Evolutionary conservation across 2,797 vertebrate genomes (phyloP).

Genomic region (Peromyscus eremicus): DNA sequence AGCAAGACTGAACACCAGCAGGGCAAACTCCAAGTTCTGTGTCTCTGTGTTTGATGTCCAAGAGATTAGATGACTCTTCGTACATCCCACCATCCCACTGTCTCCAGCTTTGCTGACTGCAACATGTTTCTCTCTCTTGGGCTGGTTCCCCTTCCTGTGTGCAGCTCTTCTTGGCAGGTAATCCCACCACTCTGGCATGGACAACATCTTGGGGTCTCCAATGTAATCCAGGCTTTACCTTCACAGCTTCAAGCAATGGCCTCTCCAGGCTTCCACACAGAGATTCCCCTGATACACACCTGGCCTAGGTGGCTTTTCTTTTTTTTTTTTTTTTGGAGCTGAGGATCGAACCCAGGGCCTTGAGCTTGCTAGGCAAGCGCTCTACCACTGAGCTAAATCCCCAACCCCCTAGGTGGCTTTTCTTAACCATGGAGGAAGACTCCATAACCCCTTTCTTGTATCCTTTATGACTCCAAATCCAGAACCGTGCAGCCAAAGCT

Average conservation of each 20-base stretch:
- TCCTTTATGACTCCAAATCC: background rate
- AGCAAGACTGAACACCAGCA: background rate
- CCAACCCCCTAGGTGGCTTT: background rate
- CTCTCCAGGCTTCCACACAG: background rate
- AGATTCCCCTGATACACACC: background rate
- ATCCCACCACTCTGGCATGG: background rate
- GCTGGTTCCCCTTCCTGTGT: background rate
- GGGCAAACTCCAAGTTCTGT: background rate
- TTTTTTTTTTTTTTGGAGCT: no score
- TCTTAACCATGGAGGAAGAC: background rate
- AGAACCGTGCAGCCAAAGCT: background rate
- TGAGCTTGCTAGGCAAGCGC: no score
- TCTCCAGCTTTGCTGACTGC: background rate
- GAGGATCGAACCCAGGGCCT: no score
- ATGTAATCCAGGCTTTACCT: background rate
- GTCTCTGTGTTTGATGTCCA: background rate
- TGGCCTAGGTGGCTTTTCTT: background rate
- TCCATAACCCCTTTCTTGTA: background rate
- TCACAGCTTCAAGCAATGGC: background rate
- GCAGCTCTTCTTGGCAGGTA: background rate
- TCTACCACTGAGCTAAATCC: no score
- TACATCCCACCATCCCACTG: no score
- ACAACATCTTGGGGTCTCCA: background rate
- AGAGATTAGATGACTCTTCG: background rate
- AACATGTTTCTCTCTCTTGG: background rate